These are phyloP conservation scores for Papilio gigon DNA, from an alignment of 2,888 invertebrate species.

Conservation along the genomic window DNA sequence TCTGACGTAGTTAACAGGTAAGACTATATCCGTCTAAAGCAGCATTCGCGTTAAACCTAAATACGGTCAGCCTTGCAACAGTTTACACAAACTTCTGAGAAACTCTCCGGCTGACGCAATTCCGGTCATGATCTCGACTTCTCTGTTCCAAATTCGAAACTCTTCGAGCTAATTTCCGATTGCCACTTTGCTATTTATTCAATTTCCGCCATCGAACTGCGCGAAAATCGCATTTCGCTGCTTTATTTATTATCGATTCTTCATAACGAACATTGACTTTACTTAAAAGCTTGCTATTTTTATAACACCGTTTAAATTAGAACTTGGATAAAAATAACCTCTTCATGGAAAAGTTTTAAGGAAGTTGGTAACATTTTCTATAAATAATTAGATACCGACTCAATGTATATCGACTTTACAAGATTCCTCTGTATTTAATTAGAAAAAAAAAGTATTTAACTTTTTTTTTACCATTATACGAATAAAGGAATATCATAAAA, in stretches of 20 bases:
- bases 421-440: no score
- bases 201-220: conserved; percentile 77
- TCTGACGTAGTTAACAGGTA: conserved; percentile 7
- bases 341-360: not conserved
- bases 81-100: conserved; percentile 75
- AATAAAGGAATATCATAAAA: not conserved
- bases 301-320: not conserved
- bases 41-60: conserved; percentile 53
- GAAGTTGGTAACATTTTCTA: not conserved
- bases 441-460: not conserved
- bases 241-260: conserved; percentile 47
- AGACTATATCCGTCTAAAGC: conserved; percentile 9
- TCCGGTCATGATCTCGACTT: conserved; percentile 77
- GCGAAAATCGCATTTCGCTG: conserved; percentile 60
- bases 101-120: conserved; percentile 76
- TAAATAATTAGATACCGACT: no score
- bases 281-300: not conserved
- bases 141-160: conserved; percentile 70
- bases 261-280: conserved; percentile 18
- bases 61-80: conserved; percentile 64
- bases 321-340: not conserved
- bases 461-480: not conserved
- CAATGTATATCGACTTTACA: no score
- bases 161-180: conserved; percentile 80
- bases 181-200: conserved; percentile 81